phyloP scores from a whole-genome alignment of 2,113 vertebrate species.

The Muntiacus reevesi region DNA sequence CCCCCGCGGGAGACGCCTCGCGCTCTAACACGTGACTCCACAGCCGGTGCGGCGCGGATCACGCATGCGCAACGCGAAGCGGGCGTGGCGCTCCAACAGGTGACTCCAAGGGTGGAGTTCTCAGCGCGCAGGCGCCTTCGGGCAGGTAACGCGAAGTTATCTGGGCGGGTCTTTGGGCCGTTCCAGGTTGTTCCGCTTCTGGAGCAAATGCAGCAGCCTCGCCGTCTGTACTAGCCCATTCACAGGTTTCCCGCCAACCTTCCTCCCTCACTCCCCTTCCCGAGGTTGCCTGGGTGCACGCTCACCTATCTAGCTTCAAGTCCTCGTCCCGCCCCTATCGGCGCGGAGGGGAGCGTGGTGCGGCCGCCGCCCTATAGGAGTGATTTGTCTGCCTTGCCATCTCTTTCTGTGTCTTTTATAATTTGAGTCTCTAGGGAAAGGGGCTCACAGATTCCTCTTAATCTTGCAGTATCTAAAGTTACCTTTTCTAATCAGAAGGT shows the following conservation, averaged over 20 bases:
- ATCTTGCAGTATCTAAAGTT: not conserved
- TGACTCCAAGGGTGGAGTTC: not conserved
- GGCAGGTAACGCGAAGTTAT: not conserved
- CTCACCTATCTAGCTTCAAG: not conserved
- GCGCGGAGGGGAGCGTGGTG: too few relatives aligned
- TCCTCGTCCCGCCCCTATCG: not conserved
- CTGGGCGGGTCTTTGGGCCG: fast-evolving
- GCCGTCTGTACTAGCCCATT: fast-evolving
- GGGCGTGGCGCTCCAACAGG: constrained; percentile 12
- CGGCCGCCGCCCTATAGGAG: not conserved
- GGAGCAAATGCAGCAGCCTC: fast-evolving
- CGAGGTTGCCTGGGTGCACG: not conserved
- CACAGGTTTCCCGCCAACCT: too few relatives aligned
- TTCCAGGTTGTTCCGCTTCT: fast-evolving
- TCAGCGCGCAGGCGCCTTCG: constrained; percentile 28
- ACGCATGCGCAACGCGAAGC: constrained; percentile 38
- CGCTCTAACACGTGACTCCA: constrained; percentile 51
- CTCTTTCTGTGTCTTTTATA: too few relatives aligned
- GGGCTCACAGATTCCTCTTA: not conserved
- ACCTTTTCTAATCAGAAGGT: not conserved
- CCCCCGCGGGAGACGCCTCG: not conserved
- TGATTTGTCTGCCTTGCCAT: too few relatives aligned
- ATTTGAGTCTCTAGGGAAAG: not conserved
- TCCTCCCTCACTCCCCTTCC: too few relatives aligned
- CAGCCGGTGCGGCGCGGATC: not conserved